These are phyloP conservation scores for Psephotus haematonotus DNA, from an alignment of 2,113 vertebrate genomes.

Conservation along the genomic window DNA sequence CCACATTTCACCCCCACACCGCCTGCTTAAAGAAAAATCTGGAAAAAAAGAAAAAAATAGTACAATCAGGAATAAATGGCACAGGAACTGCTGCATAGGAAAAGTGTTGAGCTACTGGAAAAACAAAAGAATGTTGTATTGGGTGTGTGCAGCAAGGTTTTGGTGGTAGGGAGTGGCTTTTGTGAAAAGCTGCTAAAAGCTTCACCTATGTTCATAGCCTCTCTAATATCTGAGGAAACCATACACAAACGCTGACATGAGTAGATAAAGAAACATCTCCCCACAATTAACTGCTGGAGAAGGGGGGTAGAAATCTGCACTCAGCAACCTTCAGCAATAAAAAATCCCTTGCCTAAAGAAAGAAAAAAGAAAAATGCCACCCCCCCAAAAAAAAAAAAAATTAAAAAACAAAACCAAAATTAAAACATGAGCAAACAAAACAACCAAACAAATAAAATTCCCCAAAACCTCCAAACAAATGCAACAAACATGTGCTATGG, in stretches of 20 bases:
- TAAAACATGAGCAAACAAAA: too few relatives aligned
- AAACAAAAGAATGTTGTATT: neutral
- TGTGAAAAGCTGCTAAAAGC: neutral
- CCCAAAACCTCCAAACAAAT: neutral
- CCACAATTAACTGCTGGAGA: neutral
- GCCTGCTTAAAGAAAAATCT: neutral
- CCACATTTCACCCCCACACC: neutral
- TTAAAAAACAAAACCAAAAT: too few relatives aligned
- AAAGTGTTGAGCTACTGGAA: neutral
- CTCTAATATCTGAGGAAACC: neutral
- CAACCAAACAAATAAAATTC: too few relatives aligned
- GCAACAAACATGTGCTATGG: accelerated
- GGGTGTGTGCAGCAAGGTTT: neutral
- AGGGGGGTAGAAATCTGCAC: accelerated
- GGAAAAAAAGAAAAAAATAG: neutral
- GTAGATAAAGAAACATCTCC: neutral
- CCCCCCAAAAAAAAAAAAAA: too few relatives aligned
- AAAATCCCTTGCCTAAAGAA: neutral
- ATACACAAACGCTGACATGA: neutral
- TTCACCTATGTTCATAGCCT: neutral
- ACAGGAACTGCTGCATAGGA: neutral
- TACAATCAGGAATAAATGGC: accelerated
- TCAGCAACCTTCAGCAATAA: neutral
- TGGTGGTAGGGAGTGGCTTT: neutral
- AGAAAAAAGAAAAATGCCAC: neutral